These are phyloP conservation scores for Drosophila bocki DNA, from an alignment of 1,140 invertebrate genomes.

Conservation along the genomic window DNA sequence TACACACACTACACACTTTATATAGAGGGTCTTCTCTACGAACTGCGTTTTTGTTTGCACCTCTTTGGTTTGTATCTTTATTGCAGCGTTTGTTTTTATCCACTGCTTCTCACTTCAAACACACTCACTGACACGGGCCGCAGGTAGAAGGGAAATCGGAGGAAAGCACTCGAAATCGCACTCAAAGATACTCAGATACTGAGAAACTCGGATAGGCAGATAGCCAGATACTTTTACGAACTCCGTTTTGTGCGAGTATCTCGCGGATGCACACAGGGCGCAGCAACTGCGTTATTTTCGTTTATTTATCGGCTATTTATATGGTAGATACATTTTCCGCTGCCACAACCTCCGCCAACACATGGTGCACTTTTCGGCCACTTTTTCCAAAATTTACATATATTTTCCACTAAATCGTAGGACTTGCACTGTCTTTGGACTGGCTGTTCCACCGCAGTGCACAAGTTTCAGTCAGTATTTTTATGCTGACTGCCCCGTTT, in stretches of 20 bases:
- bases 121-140: conserved; percentile 20
- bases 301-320: conserved; percentile 71
- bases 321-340: conserved; percentile 57
- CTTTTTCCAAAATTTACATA: conserved; percentile 35
- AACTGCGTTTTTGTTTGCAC: conserved; percentile 68
- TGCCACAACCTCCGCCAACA: conserved; percentile 29
- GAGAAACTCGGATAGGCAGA: conserved; percentile 6
- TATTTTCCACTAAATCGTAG: conserved; percentile 43
- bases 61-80: conserved; percentile 79
- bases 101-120: conserved; percentile 54
- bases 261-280: conserved; percentile 68
- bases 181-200: conserved; percentile 32
- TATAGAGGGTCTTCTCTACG: conserved; percentile 5
- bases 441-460: conserved; percentile 16
- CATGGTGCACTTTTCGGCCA: conserved; percentile 41
- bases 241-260: conserved; percentile 64
- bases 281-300: conserved; percentile 67
- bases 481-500: conserved; percentile 65
- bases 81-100: conserved; percentile 77
- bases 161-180: conserved; percentile 73
- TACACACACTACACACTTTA: background rate
- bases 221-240: conserved; percentile 72
- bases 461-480: conserved; percentile 41
- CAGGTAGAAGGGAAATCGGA: conserved; percentile 71
- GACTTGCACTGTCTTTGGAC: conserved; percentile 34